Evolutionary conservation across 2,888 invertebrate genomes (phyloP).

Genomic region (Napeogenes sylphis): DNA sequence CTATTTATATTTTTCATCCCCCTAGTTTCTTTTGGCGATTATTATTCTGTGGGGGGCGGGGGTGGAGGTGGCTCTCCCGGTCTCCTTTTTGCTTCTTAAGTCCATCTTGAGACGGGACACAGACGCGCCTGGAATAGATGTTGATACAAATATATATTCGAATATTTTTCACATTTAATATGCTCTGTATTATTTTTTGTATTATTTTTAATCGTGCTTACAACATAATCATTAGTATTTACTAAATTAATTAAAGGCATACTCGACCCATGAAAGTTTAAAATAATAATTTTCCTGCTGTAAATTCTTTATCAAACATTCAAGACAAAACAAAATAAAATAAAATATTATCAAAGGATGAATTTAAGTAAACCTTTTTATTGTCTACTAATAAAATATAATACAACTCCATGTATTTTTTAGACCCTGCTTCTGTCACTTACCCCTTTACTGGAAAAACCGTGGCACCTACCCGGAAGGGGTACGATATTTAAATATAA

Average conservation of each 20-base stretch:
- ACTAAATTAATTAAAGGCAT: no score
- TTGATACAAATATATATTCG: conserved; percentile 10
- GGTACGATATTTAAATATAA: conserved; percentile 78
- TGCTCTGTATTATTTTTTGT: background rate
- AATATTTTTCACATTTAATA: conserved; percentile 10
- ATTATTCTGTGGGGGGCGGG: conserved; percentile 74
- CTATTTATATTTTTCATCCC: conserved; percentile 77
- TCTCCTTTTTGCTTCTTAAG: conserved; percentile 79
- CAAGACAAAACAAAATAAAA: no score
- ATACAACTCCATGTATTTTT: conserved; percentile 38
- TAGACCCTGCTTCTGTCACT: conserved; percentile 74
- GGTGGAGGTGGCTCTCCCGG: conserved; percentile 57
- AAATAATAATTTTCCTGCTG: no score
- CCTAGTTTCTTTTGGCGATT: conserved; percentile 75
- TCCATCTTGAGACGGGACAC: conserved; percentile 72
- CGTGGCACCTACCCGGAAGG: conserved; percentile 78
- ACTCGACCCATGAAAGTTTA: no score
- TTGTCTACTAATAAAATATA: conserved; percentile 1
- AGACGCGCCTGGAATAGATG: conserved; percentile 42
- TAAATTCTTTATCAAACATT: no score
- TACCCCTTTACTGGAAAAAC: conserved; percentile 78
- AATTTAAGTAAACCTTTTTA: background rate
- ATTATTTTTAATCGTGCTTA: background rate
- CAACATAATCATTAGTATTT: no score
- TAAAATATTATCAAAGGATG: background rate